Percentiles rank a stretch among this genome's conserved stretches.
phyloP scores from a whole-genome alignment of 2,113 vertebrate genomes.

The Sapajus apella region DNA sequence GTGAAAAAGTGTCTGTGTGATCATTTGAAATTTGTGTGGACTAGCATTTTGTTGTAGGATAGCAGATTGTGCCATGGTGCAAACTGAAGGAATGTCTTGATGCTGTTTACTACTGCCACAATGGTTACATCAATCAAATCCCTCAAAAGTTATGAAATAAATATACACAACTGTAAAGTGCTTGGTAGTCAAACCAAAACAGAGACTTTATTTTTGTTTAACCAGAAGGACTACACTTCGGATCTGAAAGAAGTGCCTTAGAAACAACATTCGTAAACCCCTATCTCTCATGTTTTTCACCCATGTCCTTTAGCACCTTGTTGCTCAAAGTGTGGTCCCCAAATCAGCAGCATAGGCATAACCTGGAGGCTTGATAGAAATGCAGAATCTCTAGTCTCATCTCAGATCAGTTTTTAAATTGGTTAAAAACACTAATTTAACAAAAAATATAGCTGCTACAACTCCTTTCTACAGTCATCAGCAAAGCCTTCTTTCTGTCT shows the following conservation, averaged over 20 bases:
- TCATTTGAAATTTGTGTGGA: neutral
- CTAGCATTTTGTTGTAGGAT: neutral
- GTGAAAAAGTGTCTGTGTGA: neutral
- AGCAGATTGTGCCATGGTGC: neutral
- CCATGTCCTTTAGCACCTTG: neutral
- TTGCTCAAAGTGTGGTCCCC: neutral
- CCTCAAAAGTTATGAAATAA: neutral
- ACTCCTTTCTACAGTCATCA: neutral
- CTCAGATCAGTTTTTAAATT: neutral
- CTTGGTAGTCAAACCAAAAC: neutral
- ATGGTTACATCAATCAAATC: neutral
- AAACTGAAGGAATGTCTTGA: neutral
- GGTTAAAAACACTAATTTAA: constrained; percentile 35
- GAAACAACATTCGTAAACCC: neutral
- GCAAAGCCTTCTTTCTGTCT: neutral
- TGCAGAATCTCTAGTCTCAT: neutral
- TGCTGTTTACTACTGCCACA: neutral
- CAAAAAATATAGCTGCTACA: neutral
- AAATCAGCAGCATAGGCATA: neutral
- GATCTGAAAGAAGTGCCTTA: neutral
- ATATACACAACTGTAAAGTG: neutral
- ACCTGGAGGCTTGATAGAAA: neutral
- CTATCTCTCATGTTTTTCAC: neutral
- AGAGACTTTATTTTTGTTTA: neutral
- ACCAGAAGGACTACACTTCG: neutral